A percentile compares a stretch with the other conserved stretches of the same genome.
These are phyloP conservation scores for Pluvianellus socialis DNA, from an alignment of 2,113 vertebrate species.

Conservation along the genomic window DNA sequence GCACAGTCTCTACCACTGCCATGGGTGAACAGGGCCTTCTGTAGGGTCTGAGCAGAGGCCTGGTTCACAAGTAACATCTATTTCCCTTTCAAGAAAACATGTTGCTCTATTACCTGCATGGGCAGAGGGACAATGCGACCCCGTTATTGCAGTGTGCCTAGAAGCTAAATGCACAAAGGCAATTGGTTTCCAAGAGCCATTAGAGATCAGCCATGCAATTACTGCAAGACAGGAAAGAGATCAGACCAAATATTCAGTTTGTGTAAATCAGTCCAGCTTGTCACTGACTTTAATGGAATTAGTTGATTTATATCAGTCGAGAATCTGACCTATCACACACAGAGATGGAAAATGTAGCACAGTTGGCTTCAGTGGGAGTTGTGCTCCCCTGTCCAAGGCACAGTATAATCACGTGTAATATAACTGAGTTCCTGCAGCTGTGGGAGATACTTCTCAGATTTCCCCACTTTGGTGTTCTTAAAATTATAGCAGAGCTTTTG, in stretches of 20 bases:
- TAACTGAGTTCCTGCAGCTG: slow-evolving; percentile 36
- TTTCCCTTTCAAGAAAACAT: not conserved
- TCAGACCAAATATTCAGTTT: not conserved
- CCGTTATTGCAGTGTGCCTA: not conserved
- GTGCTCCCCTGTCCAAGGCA: not conserved
- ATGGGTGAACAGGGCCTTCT: not conserved
- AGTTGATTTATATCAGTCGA: not conserved
- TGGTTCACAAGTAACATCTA: not conserved
- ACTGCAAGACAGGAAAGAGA: not conserved
- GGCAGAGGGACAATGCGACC: not conserved
- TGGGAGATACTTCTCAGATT: not conserved
- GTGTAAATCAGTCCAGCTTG: not conserved
- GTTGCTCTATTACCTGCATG: not conserved
- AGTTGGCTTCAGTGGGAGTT: slow-evolving; percentile 2
- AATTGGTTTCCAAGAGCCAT: not conserved
- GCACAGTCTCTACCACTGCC: not conserved
- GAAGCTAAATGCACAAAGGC: not conserved
- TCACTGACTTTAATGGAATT: not conserved
- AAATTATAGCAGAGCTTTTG: not conserved
- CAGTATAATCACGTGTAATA: not conserved
- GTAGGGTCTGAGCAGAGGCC: not conserved
- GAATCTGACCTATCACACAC: not conserved
- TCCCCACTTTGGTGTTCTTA: not conserved
- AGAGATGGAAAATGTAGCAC: not conserved
- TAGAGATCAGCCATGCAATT: not conserved